These are phyloP conservation scores for Mystacides longicornis DNA, from an alignment of 2,888 invertebrate genomes.

Conservation along the genomic window DNA sequence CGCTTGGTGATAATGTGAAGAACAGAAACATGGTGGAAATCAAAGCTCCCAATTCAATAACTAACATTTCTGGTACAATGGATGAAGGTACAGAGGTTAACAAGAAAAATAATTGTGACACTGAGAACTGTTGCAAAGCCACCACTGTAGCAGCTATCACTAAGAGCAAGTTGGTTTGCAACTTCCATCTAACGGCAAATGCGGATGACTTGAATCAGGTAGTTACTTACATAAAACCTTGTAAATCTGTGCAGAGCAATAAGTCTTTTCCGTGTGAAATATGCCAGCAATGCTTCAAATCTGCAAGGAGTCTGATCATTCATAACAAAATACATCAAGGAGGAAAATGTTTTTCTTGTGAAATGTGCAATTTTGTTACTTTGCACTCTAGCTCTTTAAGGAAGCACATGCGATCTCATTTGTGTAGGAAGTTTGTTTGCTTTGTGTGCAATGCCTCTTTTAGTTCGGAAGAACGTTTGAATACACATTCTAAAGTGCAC, in stretches of 20 bases:
- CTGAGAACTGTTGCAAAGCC: neutral
- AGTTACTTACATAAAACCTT: neutral
- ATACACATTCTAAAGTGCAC: neutral
- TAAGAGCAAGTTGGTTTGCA: neutral
- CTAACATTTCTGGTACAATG: neutral
- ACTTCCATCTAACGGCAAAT: neutral
- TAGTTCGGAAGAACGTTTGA: neutral
- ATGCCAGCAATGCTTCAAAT: conserved; percentile 2
- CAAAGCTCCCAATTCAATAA: neutral
- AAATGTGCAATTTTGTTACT: neutral
- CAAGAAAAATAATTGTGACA: neutral
- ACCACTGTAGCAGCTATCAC: neutral
- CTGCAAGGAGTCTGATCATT: neutral
- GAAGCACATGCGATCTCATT: neutral
- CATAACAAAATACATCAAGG: conserved; percentile 6
- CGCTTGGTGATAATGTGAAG: neutral
- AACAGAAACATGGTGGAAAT: neutral
- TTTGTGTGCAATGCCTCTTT: neutral
- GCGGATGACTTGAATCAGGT: neutral
- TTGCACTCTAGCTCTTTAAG: conserved; percentile 2
- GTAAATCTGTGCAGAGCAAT: neutral
- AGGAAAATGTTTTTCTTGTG: conserved; percentile 6
- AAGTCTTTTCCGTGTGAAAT: neutral
- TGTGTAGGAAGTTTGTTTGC: neutral
- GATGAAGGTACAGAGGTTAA: neutral